Conservation (phyloP, 2,888 invertebrate species). For the Cyrtodaria siliqua region DNA sequence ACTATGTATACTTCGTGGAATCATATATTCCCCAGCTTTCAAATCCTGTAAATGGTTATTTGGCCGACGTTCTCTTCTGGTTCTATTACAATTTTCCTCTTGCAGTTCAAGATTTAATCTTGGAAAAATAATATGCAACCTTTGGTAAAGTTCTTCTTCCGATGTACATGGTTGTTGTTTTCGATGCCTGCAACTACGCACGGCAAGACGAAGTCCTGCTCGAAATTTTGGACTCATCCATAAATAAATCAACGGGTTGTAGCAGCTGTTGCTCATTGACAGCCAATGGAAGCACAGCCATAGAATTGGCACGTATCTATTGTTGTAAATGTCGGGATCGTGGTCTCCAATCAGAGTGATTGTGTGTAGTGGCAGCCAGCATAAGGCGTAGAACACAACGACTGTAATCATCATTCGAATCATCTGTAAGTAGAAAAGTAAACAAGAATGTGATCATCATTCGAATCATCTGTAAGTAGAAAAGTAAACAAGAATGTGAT, state of each 20-base stretch:
- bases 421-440: too few relatives aligned
- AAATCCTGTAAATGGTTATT: slow-evolving; percentile 30
- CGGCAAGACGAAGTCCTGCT: slow-evolving; percentile 63
- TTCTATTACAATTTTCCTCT: slow-evolving; percentile 12
- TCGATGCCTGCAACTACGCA: slow-evolving; percentile 62
- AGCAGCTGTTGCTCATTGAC: slow-evolving; percentile 74
- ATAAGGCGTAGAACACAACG: slow-evolving; percentile 72
- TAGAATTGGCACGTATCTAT: slow-evolving; percentile 64
- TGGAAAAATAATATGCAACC: slow-evolving; percentile 49
- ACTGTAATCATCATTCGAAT: slow-evolving; percentile 76
- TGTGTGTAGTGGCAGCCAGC: slow-evolving; percentile 73
- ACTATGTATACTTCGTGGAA: slow-evolving; percentile 59
- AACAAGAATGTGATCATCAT: too few relatives aligned
- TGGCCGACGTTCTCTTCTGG: background rate
- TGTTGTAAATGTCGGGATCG: slow-evolving; percentile 68
- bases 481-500: too few relatives aligned
- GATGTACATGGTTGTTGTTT: slow-evolving; percentile 53
- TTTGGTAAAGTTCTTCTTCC: slow-evolving; percentile 63
- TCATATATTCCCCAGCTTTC: slow-evolving; percentile 45
- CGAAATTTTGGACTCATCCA: slow-evolving; percentile 76
- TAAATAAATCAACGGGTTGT: slow-evolving; percentile 73
- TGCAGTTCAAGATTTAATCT: slow-evolving; percentile 30
- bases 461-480: too few relatives aligned
- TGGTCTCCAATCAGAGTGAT: slow-evolving; percentile 69
- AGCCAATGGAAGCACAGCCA: slow-evolving; percentile 75